Conservation (phyloP, 2,888 invertebrate species). For the Andrena minutula region DNA sequence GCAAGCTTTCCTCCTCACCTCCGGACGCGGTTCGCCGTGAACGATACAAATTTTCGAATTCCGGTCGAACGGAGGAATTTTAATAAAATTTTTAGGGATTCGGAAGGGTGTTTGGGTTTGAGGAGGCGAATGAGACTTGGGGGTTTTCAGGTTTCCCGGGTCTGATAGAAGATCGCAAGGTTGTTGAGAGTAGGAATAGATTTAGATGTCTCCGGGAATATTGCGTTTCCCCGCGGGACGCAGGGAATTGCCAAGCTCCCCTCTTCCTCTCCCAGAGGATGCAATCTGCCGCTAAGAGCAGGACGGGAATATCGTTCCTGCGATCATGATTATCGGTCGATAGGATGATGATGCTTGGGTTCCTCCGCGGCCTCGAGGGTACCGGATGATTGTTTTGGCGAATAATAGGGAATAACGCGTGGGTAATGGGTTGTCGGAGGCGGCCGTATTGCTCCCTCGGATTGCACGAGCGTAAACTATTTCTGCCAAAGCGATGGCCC, state of each 20-base stretch:
- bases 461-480: constrained; percentile 49
- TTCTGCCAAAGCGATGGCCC: constrained; percentile 38
- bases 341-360: constrained; percentile 52
- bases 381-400: constrained; percentile 60
- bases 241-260: not conserved
- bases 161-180: no score
- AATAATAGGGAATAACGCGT: constrained; percentile 52
- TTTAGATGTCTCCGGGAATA: constrained; percentile 36
- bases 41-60: no score
- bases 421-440: constrained; percentile 59
- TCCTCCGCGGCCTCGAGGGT: constrained; percentile 41
- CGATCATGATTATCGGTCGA: constrained; percentile 68
- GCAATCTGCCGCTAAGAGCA: constrained; percentile 48
- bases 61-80: no score
- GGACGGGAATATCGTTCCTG: constrained; percentile 56
- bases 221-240: constrained; percentile 20
- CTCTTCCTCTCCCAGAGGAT: constrained; percentile 22
- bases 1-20: constrained; percentile 5
- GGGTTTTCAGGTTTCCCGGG: no score
- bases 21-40: no score
- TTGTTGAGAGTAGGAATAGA: no score
- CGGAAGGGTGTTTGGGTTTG: no score
- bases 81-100: no score
- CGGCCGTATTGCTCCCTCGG: constrained; percentile 10
- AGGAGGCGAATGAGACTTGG: no score